Evolutionary conservation across 1,140 invertebrate genomes (phyloP), one percentile per base, ranked within the genome.

Genomic region (Atta texana): DNA sequence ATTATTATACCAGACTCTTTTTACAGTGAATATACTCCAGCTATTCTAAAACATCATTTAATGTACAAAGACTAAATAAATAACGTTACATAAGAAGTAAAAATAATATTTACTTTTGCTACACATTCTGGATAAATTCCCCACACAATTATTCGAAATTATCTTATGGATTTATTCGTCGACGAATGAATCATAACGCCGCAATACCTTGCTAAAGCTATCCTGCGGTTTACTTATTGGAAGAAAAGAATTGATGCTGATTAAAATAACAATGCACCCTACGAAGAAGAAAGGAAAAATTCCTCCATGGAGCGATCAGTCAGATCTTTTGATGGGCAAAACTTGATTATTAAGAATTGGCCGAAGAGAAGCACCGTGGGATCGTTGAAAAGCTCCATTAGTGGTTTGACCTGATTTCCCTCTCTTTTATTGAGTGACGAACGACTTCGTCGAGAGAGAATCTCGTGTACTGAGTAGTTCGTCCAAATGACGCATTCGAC

Each of bases 291-390:
- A 44, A 39, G 28, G n/a, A 7, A 24, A 24, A 39, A 34, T 49
- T 31, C 3, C 16, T 4, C 4, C n/a, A 8, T 3, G 5, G 3
- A n/a, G 1, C 18, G 57, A 77, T 90, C 55, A 44, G 51, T 77
- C 44, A 12, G 31, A 84, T 49, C 8, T 16, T 21, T 66, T 28
- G 39, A 21, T n/a, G 8, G 24, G 0, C 24, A 61, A 53, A 66
- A 87, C 87, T 87, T 77, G 51, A 89, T 89, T 77, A 82, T 87
- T 66, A 87, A 59, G 64, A 87, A 89, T 84, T 86, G 59, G 1
- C n/a, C 3, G 49, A 3, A 34, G 21, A 61, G 24, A 18, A 39
- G 18, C 21, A 71, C 16, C 14, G 39, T 49, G 64, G 16, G 5
- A 55, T 39, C 76, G 39, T 87, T 87, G 64, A 74, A 74, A 90